phyloP scores from a whole-genome alignment of 1,140 invertebrate genomes.

The Sycobia sp. region DNA sequence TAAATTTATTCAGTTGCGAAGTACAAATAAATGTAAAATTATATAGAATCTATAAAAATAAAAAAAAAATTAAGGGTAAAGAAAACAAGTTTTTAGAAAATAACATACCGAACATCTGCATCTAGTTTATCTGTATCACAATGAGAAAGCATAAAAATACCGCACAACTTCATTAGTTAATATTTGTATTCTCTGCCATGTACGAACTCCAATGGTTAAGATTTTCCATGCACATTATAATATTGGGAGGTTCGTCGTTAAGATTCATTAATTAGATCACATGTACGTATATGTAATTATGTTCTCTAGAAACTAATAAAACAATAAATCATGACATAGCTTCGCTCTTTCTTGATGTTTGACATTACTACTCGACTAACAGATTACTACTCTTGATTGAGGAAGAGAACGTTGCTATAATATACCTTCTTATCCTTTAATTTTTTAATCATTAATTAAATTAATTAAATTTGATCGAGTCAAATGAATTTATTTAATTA shows the following conservation, averaged over 20 bases:
- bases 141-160: too few relatives aligned
- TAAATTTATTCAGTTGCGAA: too few relatives aligned
- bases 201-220: slow-evolving; percentile 1
- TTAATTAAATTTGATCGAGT: too few relatives aligned
- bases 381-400: slow-evolving; percentile 3
- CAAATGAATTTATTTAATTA: too few relatives aligned
- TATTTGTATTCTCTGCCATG: not conserved
- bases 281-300: slow-evolving; percentile 1
- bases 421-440: too few relatives aligned
- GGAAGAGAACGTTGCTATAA: slow-evolving; percentile 7
- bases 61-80: too few relatives aligned
- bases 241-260: not conserved
- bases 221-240: slow-evolving; percentile 5
- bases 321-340: slow-evolving; percentile 4
- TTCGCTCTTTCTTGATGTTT: slow-evolving; percentile 18
- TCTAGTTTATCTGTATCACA: too few relatives aligned
- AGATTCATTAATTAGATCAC: slow-evolving; percentile 7
- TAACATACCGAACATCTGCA: too few relatives aligned
- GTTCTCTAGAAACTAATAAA: slow-evolving; percentile 9
- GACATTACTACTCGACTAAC: slow-evolving; percentile 24
- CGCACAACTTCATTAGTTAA: slow-evolving; percentile 1
- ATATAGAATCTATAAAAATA: too few relatives aligned
- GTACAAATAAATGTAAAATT: too few relatives aligned
- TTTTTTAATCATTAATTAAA: too few relatives aligned
- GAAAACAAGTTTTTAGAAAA: too few relatives aligned